Conservation (phyloP, 2,888 invertebrate genomes). For the Minunthozetes semirufus region DNA sequence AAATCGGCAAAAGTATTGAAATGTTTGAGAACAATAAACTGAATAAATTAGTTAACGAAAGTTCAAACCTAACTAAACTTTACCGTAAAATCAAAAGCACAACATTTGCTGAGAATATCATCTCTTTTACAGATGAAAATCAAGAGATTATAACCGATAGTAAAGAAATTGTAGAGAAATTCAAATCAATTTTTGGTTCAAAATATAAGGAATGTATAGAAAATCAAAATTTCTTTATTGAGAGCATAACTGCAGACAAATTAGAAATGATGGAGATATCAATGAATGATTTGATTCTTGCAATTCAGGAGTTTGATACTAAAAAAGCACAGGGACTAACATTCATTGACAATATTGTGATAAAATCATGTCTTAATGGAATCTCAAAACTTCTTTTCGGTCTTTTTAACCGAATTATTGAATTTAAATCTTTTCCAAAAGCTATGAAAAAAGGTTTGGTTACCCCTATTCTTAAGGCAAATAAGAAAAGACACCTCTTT, state of each 20-base stretch:
- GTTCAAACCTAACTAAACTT: background rate
- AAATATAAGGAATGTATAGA: background rate
- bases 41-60: background rate
- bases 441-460: background rate
- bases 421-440: background rate
- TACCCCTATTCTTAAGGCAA: background rate
- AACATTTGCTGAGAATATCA: background rate
- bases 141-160: background rate
- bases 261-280: background rate
- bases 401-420: background rate
- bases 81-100: background rate
- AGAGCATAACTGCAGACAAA: no score
- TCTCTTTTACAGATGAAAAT: background rate
- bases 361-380: background rate
- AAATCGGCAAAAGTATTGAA: background rate
- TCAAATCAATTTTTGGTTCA: background rate
- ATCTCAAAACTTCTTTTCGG: background rate
- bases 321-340: background rate
- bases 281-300: background rate
- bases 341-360: background rate
- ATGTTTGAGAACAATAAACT: background rate
- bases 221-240: no score
- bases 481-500: background rate
- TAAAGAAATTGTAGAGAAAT: background rate
- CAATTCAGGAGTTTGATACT: background rate